phyloP scores from a whole-genome alignment of 2,888 invertebrate species.

The Chromoteleia sp. region DNA sequence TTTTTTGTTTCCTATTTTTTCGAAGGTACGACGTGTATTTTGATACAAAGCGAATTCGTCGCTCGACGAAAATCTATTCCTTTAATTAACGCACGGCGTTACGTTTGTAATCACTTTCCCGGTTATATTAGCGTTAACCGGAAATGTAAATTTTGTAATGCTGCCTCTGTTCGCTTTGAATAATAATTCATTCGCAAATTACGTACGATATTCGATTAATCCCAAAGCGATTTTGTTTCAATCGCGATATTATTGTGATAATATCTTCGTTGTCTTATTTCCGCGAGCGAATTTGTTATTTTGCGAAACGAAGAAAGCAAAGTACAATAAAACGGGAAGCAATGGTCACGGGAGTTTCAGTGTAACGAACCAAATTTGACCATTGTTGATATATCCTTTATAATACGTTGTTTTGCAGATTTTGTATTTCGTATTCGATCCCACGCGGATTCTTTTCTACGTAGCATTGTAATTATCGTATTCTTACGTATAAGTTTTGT shows the following conservation, averaged over 20 bases:
- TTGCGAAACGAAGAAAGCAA: too few species aligned
- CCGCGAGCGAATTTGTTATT: neutral
- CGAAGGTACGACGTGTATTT: neutral
- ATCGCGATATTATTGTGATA: slow-evolving; percentile 29
- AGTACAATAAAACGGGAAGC: neutral
- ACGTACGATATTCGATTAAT: slow-evolving; percentile 27
- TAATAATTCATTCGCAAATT: slow-evolving; percentile 21
- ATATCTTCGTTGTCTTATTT: slow-evolving; percentile 12
- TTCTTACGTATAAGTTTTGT: neutral
- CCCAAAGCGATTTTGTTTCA: slow-evolving; percentile 16
- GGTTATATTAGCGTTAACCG: slow-evolving; percentile 3
- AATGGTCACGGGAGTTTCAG: neutral
- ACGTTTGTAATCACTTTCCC: neutral
- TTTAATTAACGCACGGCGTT: slow-evolving; percentile 14
- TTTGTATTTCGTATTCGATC: slow-evolving; percentile 3
- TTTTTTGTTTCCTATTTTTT: slow-evolving; percentile 33
- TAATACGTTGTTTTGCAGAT: neutral
- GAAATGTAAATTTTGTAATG: slow-evolving; percentile 29
- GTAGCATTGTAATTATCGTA: neutral
- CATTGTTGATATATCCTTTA: neutral
- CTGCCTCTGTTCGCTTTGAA: slow-evolving; percentile 33
- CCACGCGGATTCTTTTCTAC: neutral
- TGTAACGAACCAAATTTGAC: too few species aligned
- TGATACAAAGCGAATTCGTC: slow-evolving; percentile 16
- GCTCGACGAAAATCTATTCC: slow-evolving; percentile 7